Evolutionary conservation across 2,888 invertebrate species (phyloP).

Genomic region (Eupsilia transversa): DNA sequence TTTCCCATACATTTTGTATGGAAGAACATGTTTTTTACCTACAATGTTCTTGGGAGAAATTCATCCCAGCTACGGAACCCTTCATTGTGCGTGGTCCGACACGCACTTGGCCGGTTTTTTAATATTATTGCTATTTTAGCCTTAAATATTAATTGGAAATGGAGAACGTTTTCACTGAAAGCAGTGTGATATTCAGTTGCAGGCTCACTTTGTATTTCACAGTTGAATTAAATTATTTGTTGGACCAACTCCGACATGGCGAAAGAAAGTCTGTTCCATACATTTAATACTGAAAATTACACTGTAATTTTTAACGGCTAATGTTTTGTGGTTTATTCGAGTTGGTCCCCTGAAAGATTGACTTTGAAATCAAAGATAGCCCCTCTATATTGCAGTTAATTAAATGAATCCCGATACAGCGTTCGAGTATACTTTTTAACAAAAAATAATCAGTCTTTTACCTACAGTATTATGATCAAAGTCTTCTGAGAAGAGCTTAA

Average conservation of each 20-base stretch:
- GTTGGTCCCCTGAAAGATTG: no score
- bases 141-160: conserved; percentile 1
- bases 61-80: no score
- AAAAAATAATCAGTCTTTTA: background rate
- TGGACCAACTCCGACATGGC: background rate
- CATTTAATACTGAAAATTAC: background rate
- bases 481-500: background rate
- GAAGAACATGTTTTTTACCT: no score
- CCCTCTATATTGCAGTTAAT: background rate
- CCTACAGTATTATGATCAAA: background rate
- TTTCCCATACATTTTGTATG: no score
- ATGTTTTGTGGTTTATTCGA: background rate
- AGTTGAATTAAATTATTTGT: background rate
- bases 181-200: background rate
- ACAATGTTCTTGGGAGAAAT: no score
- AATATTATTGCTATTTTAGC: background rate
- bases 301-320: background rate
- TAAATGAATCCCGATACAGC: background rate
- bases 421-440: background rate
- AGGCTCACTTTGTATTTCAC: no score
- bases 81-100: no score
- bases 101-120: no score
- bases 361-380: background rate
- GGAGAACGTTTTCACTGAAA: background rate
- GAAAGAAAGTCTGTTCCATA: background rate